phyloP scores from a whole-genome alignment of 2,888 invertebrate species.

The Brachyopa scutellaris region DNA sequence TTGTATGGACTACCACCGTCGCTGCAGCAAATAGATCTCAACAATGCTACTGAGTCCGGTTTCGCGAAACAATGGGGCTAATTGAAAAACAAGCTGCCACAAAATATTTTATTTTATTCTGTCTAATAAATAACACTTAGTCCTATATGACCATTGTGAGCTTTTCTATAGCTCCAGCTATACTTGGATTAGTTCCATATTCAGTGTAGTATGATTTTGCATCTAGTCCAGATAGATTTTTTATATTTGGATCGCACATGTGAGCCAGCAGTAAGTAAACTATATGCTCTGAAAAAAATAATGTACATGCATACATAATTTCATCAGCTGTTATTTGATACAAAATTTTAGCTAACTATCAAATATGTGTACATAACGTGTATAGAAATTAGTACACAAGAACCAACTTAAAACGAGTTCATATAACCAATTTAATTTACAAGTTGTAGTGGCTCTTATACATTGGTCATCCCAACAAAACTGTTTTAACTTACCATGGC shows the following conservation, averaged over 20 bases:
- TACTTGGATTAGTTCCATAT: constrained; percentile 75
- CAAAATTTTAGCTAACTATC: too few species aligned
- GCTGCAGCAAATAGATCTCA: constrained; percentile 72
- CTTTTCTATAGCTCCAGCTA: constrained; percentile 77
- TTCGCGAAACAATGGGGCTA: constrained; percentile 73
- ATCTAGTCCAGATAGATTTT: constrained; percentile 78
- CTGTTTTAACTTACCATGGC: constrained; percentile 75
- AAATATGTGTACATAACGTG: too few species aligned
- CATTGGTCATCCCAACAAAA: too few species aligned
- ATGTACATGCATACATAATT: too few species aligned
- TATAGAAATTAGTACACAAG: too few species aligned
- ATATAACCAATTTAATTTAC: too few species aligned
- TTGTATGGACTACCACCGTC: constrained; percentile 73
- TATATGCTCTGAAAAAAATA: constrained; percentile 76
- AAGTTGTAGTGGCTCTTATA: too few species aligned
- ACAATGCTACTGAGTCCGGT: constrained; percentile 53
- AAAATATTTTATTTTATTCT: too few species aligned
- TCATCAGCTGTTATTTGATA: too few species aligned
- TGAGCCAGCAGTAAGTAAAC: constrained; percentile 78
- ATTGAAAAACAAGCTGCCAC: too few species aligned
- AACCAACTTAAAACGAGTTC: too few species aligned
- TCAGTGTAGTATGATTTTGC: constrained; percentile 77
- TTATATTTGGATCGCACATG: constrained; percentile 77
- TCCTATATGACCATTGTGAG: constrained; percentile 74
- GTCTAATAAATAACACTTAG: too few species aligned